Conservation (phyloP, 2,888 invertebrate species). For the Fissipunctia ypsillon region DNA sequence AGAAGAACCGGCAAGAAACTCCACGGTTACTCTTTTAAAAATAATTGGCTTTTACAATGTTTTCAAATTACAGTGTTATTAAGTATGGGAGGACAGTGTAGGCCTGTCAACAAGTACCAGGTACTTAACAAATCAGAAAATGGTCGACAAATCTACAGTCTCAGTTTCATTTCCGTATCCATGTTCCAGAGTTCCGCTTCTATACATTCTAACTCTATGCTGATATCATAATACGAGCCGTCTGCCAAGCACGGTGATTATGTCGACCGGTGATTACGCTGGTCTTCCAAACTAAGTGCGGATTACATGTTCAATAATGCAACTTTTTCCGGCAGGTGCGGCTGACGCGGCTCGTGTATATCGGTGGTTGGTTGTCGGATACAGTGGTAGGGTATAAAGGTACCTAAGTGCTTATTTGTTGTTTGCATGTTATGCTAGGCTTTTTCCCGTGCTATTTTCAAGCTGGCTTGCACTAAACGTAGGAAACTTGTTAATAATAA, state of each 20-base stretch:
- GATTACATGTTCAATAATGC: conserved; percentile 51
- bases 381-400: too few relatives aligned
- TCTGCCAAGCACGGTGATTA: conserved; percentile 31
- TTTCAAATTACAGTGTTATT: too few relatives aligned
- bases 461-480: not conserved
- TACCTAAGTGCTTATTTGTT: not conserved
- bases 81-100: too few relatives aligned
- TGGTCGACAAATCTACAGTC: too few relatives aligned
- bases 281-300: not conserved
- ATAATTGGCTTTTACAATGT: too few relatives aligned
- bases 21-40: too few relatives aligned
- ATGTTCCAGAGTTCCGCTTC: not conserved
- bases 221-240: conserved; percentile 22
- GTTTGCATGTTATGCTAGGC: too few relatives aligned
- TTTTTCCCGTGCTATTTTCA: not conserved
- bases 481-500: not conserved
- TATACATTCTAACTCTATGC: conserved; percentile 24
- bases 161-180: too few relatives aligned
- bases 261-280: conserved; percentile 21
- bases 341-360: not conserved
- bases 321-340: conserved; percentile 19
- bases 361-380: not conserved
- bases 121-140: too few relatives aligned
- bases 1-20: too few relatives aligned
- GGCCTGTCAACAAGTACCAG: too few relatives aligned